Evolutionary conservation across 1,140 invertebrate species (phyloP).

Genomic region (Alviniconcha marisindica): DNA sequence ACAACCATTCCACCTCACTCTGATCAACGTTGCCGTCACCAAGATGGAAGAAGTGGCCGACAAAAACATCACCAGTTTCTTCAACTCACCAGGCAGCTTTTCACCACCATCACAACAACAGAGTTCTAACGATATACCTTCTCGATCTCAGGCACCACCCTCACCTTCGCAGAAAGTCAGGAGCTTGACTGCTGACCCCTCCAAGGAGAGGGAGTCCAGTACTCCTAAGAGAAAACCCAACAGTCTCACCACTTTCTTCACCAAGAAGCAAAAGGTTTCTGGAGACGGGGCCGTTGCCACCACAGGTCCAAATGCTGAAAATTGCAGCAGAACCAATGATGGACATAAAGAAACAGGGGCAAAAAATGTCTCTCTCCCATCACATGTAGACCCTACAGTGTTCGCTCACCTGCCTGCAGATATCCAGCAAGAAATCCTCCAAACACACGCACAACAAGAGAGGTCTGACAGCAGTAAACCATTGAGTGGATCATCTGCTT

Average conservation of each 20-base stretch:
- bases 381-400: constrained; percentile 45
- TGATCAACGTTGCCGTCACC: constrained; percentile 60
- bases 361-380: background rate
- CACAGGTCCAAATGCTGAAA: background rate
- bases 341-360: background rate
- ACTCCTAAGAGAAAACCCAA: background rate
- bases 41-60: constrained; percentile 50
- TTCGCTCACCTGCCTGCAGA: constrained; percentile 47
- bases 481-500: no score
- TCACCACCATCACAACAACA: background rate
- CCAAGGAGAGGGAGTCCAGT: background rate
- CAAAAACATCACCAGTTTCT: constrained; percentile 52
- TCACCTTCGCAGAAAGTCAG: background rate
- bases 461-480: no score
- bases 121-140: background rate
- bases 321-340: background rate
- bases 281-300: background rate
- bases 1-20: constrained; percentile 57
- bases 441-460: background rate
- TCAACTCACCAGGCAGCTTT: constrained; percentile 22
- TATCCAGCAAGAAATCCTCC: constrained; percentile 47
- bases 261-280: constrained; percentile 1
- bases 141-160: no score
- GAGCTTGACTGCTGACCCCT: no score
- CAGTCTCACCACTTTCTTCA: background rate